These are phyloP conservation scores for Chrysemys picta DNA, from an alignment of 2,113 vertebrate genomes.

Conservation along the genomic window DNA sequence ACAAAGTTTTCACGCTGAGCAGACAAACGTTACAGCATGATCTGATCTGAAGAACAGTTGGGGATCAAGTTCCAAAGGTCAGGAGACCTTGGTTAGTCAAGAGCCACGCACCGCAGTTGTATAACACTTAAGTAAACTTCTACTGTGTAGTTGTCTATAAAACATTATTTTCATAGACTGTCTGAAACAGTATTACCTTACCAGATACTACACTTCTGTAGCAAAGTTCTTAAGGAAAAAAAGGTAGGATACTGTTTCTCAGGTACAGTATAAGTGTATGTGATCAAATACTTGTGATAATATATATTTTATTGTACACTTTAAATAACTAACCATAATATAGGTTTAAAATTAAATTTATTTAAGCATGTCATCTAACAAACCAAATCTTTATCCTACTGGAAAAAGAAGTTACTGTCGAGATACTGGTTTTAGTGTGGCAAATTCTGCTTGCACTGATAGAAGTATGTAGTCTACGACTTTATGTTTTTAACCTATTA, in stretches of 20 bases:
- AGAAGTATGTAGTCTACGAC: background rate
- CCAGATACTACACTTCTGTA: background rate
- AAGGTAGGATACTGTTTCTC: background rate
- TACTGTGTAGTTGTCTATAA: background rate
- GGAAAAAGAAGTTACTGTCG: background rate
- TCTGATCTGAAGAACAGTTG: background rate
- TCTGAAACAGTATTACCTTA: background rate
- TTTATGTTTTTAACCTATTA: background rate
- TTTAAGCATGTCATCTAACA: background rate
- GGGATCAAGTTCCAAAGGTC: slow-evolving; percentile 5
- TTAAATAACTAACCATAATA: background rate
- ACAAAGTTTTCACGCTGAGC: background rate
- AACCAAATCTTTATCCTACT: background rate
- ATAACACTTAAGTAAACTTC: background rate
- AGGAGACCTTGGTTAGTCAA: background rate
- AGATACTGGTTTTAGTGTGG: background rate
- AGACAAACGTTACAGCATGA: background rate
- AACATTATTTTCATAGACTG: background rate
- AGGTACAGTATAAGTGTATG: background rate
- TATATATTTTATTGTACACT: background rate
- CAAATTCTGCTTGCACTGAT: background rate
- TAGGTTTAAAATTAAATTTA: background rate
- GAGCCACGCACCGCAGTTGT: background rate
- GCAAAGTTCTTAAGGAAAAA: background rate
- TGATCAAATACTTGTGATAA: background rate